Evolutionary conservation across 2,113 vertebrate species (phyloP), one percentile per base, ranked within the genome.

Genomic region (Empidonax alnorum): DNA sequence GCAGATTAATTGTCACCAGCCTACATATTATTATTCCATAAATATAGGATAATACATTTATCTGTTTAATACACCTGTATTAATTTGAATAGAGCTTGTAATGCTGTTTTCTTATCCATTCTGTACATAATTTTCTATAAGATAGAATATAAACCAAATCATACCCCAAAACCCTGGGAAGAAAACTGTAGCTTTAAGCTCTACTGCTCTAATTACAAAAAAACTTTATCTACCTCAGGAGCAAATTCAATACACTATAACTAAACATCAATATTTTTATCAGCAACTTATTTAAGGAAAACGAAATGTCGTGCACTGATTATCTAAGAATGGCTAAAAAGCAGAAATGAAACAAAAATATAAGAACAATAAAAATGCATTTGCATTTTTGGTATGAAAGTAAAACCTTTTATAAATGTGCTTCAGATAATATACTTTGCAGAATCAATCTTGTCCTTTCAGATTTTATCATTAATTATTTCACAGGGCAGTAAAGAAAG

Each of bases 181-280:
- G 19, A 11, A 24, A 66, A 23, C n/a, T 37, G 14, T 21, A 50
- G 27, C 27, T 84, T 91, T 79, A 91, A 85, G 73, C 12, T 2
- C 41, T 50, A 33, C 10, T 49, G 8, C 10, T 77, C 39, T 77
- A 84, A 90, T 88, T 84, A 59, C 15, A 58, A 87, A 89, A 78
- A 18, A 82, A 63, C 17, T 9, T 6, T 39, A 18, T 76, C 41
- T 93, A 28, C 14, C 55, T 62, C 39, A 42, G 42, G 14, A 94
- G 16, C 20, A 90, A 94, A 92, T 83, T 76, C 58, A 87, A 85
- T 73, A 33, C 10, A 73, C 9, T 88, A 88, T 55, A 93, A 74
- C 28, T 44, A 80, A 93, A 80, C 83, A 88, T 52, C 71, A 83
- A 76, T 80, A 69, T 73, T 86, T 80, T 92, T 85, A 85, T 90